Evolutionary conservation across 2,113 vertebrate species (phyloP), one percentile per base, ranked within the genome.

Genomic region (Hippolais icterina): DNA sequence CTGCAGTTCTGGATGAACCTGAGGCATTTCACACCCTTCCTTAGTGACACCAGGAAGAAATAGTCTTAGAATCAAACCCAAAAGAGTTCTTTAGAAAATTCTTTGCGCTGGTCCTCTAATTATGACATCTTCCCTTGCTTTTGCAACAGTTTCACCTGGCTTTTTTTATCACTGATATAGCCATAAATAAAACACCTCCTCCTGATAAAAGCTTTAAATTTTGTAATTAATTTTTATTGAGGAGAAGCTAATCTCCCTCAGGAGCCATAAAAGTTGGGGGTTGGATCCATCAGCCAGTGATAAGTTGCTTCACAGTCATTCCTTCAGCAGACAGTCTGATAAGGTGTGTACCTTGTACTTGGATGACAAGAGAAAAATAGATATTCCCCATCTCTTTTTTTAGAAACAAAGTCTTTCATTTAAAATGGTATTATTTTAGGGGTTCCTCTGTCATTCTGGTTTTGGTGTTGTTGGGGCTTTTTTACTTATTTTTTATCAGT

Each of bases 201-300:
- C 83, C 95, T 88, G 93, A 97, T 94, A 93, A 98, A 97, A 97
- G 94, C 37, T 74, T 96, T 90, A 95, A 56, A 94, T 97, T 96
- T 97, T 97, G 97, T 96, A 97, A 97, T 97, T 98, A 85, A 93
- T 95, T 97, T 97, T 97, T 97, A 97, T 96, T 84, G 90, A 95
- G 95, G 96, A 96, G 93, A 96, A 97, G 85, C 89, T 97, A 94
- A 94, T 95, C 88, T 97, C 97, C 89, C 95, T 87, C 86, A 90
- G 90, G 94, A 98, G 96, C 90, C 83, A 59, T 95, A 93, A 96
- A 97, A 97, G 94, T 47, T 96, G 89, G 92, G 91, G 92, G 47
- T 95, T 89, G 96, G 87, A 95, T 95, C 76, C 94, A 60, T 92
- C 91, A 93, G 93, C 86, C 77, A 92, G 80, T 83, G 64, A 90